These are phyloP conservation scores for Sitobion miscanthi DNA, from an alignment of 1,140 invertebrate species.

Conservation along the genomic window DNA sequence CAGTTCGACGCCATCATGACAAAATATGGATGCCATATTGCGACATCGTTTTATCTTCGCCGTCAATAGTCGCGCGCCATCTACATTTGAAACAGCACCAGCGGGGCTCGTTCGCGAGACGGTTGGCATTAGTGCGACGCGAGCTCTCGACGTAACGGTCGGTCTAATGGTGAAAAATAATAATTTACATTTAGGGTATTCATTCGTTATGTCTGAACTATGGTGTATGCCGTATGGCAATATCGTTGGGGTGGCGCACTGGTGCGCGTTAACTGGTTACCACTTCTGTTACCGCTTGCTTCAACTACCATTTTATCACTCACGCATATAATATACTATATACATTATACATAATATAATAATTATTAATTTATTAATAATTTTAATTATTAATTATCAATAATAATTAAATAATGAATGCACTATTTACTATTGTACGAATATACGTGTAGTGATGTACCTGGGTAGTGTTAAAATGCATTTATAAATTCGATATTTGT, in stretches of 20 bases:
- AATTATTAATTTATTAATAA: constrained; percentile 18
- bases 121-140: neutral
- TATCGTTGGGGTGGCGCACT: neutral
- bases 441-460: too few species aligned
- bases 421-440: too few species aligned
- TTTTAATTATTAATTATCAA: neutral
- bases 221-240: neutral
- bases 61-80: neutral
- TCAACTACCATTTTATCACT: constrained; percentile 6
- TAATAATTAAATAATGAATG: neutral
- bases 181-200: neutral
- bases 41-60: neutral
- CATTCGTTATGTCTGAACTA: neutral
- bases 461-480: neutral
- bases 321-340: neutral
- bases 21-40: too few species aligned
- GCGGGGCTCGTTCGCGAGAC: neutral
- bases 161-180: neutral
- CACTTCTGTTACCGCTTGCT: neutral
- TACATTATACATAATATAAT: neutral
- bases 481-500: neutral
- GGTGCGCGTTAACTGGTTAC: neutral
- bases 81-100: neutral
- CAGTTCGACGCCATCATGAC: too few species aligned
- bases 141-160: neutral